Evolutionary conservation across 2,797 vertebrate species (phyloP), one percentile per base, ranked within the genome.

Genomic region (Sebastes umbrosus): DNA sequence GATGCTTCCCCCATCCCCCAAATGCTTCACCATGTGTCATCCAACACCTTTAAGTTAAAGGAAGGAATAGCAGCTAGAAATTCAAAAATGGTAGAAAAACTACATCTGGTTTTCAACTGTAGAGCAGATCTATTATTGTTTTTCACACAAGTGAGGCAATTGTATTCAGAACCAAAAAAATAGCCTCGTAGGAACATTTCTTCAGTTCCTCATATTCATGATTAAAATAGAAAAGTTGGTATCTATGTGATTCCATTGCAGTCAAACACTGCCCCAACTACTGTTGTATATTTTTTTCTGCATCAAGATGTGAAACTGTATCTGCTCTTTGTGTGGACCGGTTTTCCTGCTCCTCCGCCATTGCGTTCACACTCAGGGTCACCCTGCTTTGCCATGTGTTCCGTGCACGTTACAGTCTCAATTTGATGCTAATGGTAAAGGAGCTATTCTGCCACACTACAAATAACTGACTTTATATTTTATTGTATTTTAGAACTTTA

Each of bases 321-420:
- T 82, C 62, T 77, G 27, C 43, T 72, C 24, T 64, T 73, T 67
- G 10, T 58, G 39, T 24, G 39, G 57, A 3, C 16, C 3, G 3
- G 20, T 54, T 55, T 75, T 69, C 12, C 43, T 64, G 46, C 59
- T 75, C 78, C 63, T 71, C 69, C 63, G 81, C 86, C 86, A 86
- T 87, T 88, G 63, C 74, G 71, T 62, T 64, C 62, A 69, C 32
- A 55, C 12, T 84, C 73, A 81, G 90, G 88, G 86, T 94, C 92
- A 94, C 84, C 90, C 89, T 86, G 54, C 66, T 62, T 70, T 70
- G 84, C 93, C 94, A 95, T 90, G 94, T 95, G 95, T 91, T 95
- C 75, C 68, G n/a, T 69, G 18, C 68, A 75, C 60, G 29, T 68
- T 46, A 20, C 32, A 63, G 31, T 50, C 43, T 77, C 29, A 73